A percentile compares a stretch with the other conserved stretches of the same genome.
These are phyloP conservation scores for Palythoa grandis DNA, from an alignment of 92 coral and sea anemone species.

Conservation along the genomic window DNA sequence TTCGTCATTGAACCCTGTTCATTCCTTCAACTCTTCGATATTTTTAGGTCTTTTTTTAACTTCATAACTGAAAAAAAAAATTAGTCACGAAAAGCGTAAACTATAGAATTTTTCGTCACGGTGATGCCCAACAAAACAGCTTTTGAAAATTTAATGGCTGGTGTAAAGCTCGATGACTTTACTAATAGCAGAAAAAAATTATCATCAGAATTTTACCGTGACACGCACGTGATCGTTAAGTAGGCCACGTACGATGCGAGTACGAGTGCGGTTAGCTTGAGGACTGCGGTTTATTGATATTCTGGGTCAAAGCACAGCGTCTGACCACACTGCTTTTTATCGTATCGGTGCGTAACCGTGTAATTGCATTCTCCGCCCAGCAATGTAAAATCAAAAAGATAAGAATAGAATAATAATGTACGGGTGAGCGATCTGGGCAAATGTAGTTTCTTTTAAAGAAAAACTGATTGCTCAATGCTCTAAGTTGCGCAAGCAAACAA, in stretches of 20 bases:
- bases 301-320: background rate
- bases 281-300: slow-evolving; percentile 20
- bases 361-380: slow-evolving; percentile 47
- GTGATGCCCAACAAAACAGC: background rate
- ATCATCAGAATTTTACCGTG: background rate
- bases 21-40: background rate
- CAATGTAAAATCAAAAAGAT: slow-evolving; percentile 36
- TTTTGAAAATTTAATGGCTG: background rate
- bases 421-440: slow-evolving; percentile 24
- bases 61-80: background rate
- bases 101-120: background rate
- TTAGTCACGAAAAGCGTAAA: background rate
- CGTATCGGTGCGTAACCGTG: slow-evolving; percentile 30
- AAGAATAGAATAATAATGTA: slow-evolving; percentile 6
- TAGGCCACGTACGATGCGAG: slow-evolving; percentile 26
- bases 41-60: background rate
- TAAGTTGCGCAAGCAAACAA: slow-evolving; percentile 34
- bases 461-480: background rate
- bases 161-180: background rate
- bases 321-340: background rate
- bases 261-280: slow-evolving; percentile 9
- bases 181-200: background rate
- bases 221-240: slow-evolving; percentile 24
- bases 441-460: slow-evolving; percentile 9
- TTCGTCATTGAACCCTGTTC: background rate